Conservation (phyloP, 1,140 invertebrate genomes). For the Chrysoperla carnea region DNA sequence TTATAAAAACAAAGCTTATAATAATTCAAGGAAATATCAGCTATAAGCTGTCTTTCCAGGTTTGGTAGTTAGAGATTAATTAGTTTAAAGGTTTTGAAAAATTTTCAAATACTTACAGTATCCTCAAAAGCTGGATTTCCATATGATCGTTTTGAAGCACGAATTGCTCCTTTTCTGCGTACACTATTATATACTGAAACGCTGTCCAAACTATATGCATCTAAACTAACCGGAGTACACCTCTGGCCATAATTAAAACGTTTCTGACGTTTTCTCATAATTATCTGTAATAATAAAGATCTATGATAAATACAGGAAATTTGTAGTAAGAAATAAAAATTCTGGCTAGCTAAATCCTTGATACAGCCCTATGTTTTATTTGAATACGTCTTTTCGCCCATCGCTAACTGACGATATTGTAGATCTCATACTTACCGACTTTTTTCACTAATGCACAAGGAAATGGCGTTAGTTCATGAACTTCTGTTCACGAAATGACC, state of each 20-base stretch:
- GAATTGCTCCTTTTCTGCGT: constrained; percentile 42
- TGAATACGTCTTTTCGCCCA: constrained; percentile 1
- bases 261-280: constrained; percentile 53
- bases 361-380: too few relatives aligned
- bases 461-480: too few relatives aligned
- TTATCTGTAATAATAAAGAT: constrained; percentile 29
- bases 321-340: constrained; percentile 3
- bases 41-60: too few relatives aligned
- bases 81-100: too few relatives aligned
- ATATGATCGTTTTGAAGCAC: constrained; percentile 75
- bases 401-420: constrained; percentile 7
- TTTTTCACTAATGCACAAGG: too few relatives aligned
- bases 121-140: constrained; percentile 86
- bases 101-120: constrained; percentile 36
- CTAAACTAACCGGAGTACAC: constrained; percentile 69
- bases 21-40: too few relatives aligned
- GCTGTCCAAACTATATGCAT: constrained; percentile 78
- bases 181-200: constrained; percentile 67
- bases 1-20: not conserved
- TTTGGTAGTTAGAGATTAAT: too few relatives aligned
- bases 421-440: too few relatives aligned
- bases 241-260: constrained; percentile 55
- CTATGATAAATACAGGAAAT: too few relatives aligned
- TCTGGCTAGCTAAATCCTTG: constrained; percentile 1
- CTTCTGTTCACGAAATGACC: too few relatives aligned